Evolutionary conservation across 1,140 invertebrate species (phyloP).

Genomic region (Batillaria attramentaria): DNA sequence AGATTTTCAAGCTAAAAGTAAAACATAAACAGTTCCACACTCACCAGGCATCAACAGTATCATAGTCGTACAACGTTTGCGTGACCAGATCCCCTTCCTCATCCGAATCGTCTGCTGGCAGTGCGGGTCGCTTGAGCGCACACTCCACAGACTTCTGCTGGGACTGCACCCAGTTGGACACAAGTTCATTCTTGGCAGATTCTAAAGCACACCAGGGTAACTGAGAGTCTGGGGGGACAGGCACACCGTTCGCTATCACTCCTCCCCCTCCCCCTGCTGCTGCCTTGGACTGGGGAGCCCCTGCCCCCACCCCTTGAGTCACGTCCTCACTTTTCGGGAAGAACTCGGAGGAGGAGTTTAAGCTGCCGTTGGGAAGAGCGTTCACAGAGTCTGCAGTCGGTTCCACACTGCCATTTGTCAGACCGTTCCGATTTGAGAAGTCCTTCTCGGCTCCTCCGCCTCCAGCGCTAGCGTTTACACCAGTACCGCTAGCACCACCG

Average conservation of each 20-base stretch:
- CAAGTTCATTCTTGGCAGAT: conserved; percentile 53
- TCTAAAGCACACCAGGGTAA: conserved; percentile 43
- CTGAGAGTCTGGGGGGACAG: conserved; percentile 28
- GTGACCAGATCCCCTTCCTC: conserved; percentile 84
- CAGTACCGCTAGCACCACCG: background rate
- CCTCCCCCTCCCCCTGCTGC: conserved; percentile 13
- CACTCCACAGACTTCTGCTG: conserved; percentile 57
- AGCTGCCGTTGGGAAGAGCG: conserved; percentile 18
- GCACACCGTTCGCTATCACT: conserved; percentile 21
- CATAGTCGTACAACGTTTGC: conserved; percentile 90
- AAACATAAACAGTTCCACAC: conserved; percentile 42
- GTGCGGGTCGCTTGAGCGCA: conserved; percentile 75
- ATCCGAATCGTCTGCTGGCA: conserved; percentile 80
- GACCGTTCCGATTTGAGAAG: conserved; percentile 15
- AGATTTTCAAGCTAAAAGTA: background rate
- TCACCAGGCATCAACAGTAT: conserved; percentile 87
- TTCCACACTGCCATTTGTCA: conserved; percentile 29
- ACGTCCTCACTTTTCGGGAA: conserved; percentile 22
- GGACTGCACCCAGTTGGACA: conserved; percentile 63
- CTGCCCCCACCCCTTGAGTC: conserved; percentile 12
- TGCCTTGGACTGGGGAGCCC: conserved; percentile 4
- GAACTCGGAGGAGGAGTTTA: conserved; percentile 28
- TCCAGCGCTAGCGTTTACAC: background rate
- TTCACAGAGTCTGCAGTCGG: background rate
- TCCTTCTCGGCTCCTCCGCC: conserved; percentile 22